Evolutionary conservation across 2,888 invertebrate genomes (phyloP).

Genomic region (Beris chalybata): DNA sequence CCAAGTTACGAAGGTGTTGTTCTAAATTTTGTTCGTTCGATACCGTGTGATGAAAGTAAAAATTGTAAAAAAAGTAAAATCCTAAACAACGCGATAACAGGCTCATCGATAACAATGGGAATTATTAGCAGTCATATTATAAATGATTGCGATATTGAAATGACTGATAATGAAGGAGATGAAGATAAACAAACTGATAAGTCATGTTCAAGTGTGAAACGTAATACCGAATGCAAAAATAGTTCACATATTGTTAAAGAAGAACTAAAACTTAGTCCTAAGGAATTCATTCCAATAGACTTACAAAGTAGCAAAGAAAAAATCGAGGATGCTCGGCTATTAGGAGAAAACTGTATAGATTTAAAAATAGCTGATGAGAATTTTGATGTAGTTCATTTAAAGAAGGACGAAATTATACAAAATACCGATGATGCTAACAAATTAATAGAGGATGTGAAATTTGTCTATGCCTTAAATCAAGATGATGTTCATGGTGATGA

Average conservation of each 20-base stretch:
- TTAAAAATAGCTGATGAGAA: too few species aligned
- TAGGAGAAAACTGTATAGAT: too few species aligned
- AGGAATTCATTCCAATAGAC: too few species aligned
- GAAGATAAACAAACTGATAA: constrained; percentile 1
- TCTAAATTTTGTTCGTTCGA: constrained; percentile 43
- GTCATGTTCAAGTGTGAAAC: neutral
- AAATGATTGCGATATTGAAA: constrained; percentile 23
- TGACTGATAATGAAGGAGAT: constrained; percentile 21
- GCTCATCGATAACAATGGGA: constrained; percentile 11
- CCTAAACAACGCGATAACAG: neutral
- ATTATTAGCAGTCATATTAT: constrained; percentile 22
- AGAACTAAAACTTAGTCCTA: too few species aligned
- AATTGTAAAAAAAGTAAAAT: neutral
- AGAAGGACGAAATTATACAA: too few species aligned
- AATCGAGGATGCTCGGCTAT: too few species aligned
- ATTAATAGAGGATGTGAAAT: too few species aligned
- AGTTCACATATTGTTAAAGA: neutral
- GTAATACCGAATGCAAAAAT: neutral
- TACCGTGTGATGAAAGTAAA: constrained; percentile 22
- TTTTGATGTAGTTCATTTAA: too few species aligned
- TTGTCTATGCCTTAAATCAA: too few species aligned
- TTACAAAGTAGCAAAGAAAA: too few species aligned
- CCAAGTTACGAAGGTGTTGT: constrained; percentile 48
- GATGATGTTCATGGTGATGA: too few species aligned
- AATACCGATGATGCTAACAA: too few species aligned